A percentile compares a stretch with the other conserved stretches of the same genome.
Evolutionary conservation across 2,797 vertebrate species (phyloP).

Genomic region (Sitta carolinensis): DNA sequence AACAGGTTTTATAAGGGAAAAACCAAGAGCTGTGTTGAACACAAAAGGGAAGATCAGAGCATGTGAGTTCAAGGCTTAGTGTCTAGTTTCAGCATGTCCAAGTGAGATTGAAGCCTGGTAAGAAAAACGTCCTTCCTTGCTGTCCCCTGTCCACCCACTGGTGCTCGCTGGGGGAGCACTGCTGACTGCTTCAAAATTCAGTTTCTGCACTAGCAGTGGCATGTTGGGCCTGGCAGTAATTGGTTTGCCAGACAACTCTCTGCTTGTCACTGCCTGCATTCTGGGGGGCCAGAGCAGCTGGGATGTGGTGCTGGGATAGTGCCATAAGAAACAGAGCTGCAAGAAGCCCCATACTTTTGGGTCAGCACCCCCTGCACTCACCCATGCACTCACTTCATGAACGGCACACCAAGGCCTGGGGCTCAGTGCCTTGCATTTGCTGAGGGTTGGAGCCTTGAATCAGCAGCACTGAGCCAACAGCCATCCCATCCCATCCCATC

Average conservation of each 20-base stretch:
- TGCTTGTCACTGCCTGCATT: not conserved
- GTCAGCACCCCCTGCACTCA: not conserved
- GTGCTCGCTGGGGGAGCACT: not conserved
- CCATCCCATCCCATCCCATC: not conserved
- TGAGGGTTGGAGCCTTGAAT: not conserved
- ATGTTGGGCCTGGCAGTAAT: not conserved
- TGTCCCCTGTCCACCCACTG: accelerated
- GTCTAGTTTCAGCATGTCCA: not conserved
- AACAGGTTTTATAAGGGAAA: not conserved
- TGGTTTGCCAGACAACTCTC: not conserved
- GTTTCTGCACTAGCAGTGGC: not conserved
- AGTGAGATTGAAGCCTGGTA: not conserved
- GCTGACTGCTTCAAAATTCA: not conserved
- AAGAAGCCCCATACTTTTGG: not conserved
- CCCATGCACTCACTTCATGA: not conserved
- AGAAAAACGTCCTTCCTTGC: not conserved
- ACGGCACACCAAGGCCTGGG: not conserved
- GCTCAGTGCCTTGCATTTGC: not conserved
- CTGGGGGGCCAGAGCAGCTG: accelerated
- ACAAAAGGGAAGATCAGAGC: not conserved
- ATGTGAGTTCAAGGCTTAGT: not conserved
- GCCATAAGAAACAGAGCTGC: not conserved
- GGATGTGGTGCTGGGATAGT: accelerated
- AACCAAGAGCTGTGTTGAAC: not conserved
- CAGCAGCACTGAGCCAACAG: not conserved